phyloP scores from a whole-genome alignment of 2,888 invertebrate genomes.

The Villa cingulata region DNA sequence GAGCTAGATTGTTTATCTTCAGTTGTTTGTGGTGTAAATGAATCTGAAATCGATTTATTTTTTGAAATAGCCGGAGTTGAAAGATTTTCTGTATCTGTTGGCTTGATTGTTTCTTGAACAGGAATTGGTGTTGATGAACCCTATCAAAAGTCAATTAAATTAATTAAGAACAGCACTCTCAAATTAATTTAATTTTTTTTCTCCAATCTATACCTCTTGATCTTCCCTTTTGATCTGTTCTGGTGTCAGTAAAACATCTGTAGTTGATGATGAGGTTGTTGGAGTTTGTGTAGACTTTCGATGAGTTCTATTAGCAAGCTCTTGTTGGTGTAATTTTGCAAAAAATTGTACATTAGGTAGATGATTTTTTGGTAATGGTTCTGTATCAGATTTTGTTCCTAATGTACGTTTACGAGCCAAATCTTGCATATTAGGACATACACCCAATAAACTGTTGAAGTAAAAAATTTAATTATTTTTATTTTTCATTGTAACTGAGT shows the following conservation, averaged over 20 bases:
- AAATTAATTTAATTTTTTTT: too few species aligned
- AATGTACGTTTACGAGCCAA: constrained; percentile 68
- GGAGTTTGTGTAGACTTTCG: constrained; percentile 15
- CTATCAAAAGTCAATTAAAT: too few species aligned
- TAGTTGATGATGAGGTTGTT: neutral
- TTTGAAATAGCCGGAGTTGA: too few species aligned
- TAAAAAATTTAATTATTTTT: neutral
- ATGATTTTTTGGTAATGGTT: constrained; percentile 31
- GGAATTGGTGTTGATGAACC: too few species aligned
- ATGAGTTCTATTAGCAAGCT: constrained; percentile 26
- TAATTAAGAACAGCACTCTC: too few species aligned
- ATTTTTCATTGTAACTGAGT: too few species aligned
- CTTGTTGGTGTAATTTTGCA: constrained; percentile 36
- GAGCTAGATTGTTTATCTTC: too few species aligned
- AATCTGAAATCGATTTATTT: too few species aligned
- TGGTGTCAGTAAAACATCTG: neutral
- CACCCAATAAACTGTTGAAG: constrained; percentile 42
- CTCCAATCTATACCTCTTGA: neutral
- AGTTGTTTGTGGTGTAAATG: too few species aligned
- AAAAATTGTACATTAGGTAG: constrained; percentile 35
- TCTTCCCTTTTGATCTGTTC: neutral
- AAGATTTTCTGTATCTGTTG: too few species aligned
- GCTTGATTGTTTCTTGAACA: too few species aligned
- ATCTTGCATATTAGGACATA: constrained; percentile 75
- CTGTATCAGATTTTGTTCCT: constrained; percentile 41